Base-by-base conservation (phyloP, 2,888 invertebrate species). In the Cheilosia pagana region DNA sequence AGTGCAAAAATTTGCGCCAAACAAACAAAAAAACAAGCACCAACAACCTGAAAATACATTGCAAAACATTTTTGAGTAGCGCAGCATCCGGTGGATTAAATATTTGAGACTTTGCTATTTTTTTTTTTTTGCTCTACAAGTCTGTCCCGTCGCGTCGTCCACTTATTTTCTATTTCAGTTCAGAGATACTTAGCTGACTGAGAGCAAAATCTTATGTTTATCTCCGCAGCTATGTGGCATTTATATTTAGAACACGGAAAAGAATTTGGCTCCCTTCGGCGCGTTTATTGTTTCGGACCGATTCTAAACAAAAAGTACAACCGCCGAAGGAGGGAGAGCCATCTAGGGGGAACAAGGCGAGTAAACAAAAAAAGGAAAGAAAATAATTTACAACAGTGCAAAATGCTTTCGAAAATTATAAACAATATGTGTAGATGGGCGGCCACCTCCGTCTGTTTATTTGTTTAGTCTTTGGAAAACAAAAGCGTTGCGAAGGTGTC, bases 61-160 rank as follows among this genome's bases (percentile, higher is more conserved):
- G 85, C 71, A 85, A 81, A 75, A 76, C 41, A 77, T 82, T 83
- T 82, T 68, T 77, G 72, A 67, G 72, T 63, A 74, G 74, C 78
- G 35, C 77, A 74, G 67, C 81, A 85, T 85, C 85, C 85, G 85
- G 85, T 67, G 81, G 85, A 85, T 85, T 81, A 76, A 45, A 63
- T 67, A 70, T 67, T 65, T 70, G 25, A 55, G 52, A 63, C n/a
- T n/a, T n/a, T n/a, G n/a, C n/a, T 41, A 45, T 19, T 19, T 63
- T 10, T 45, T 19, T 39, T 53, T 52, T 35, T 21, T 53, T 57
- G 31, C 63, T 68, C 35, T 39, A 28, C 28, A 28, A 50, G 65
- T 71, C 70, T 63, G 62, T 68, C 55, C 75, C 68, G 68, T 67
- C 77, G 55, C 28, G n/a, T 31, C 16, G 16, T 79, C 75, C 75